Evolutionary conservation across 2,113 vertebrate genomes (phyloP).

Genomic region (Seriola quinqueradiata): DNA sequence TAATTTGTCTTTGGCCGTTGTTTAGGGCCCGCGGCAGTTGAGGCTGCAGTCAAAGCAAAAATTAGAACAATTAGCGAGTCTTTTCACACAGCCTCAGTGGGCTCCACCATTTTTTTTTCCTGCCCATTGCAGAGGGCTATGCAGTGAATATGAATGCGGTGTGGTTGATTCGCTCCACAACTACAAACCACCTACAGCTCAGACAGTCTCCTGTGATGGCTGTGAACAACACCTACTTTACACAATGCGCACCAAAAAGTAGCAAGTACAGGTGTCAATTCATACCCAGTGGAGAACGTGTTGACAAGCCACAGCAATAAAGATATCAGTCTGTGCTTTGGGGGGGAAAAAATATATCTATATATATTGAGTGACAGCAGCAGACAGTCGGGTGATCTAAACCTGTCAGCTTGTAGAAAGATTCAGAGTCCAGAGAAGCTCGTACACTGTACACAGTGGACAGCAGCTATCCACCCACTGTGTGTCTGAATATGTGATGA

Average conservation of each 20-base stretch:
- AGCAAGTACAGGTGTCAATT: not conserved
- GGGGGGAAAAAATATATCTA: not conserved
- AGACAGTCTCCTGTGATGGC: not conserved
- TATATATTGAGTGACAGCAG: not conserved
- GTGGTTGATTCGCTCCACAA: not conserved
- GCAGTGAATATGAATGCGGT: not conserved
- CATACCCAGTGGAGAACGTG: not conserved
- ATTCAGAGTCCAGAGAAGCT: not conserved
- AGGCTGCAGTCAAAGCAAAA: too few relatives aligned
- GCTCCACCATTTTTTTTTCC: not conserved
- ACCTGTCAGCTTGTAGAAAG: slow-evolving; percentile 16
- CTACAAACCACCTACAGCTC: not conserved
- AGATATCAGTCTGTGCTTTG: not conserved
- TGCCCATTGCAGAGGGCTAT: not conserved
- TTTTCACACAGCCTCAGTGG: too few relatives aligned
- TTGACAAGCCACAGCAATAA: not conserved
- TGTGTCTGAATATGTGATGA: slow-evolving; percentile 13
- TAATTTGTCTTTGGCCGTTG: too few relatives aligned
- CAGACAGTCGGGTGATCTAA: not conserved
- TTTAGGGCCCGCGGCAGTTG: too few relatives aligned
- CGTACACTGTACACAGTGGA: slow-evolving; percentile 1
- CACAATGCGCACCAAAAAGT: slow-evolving; percentile 3
- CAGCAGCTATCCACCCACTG: not conserved
- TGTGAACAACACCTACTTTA: slow-evolving; percentile 31
- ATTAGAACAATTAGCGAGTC: too few relatives aligned